These are phyloP conservation scores for Nautilus pompilius DNA, from an alignment of 1,140 invertebrate species.

Conservation along the genomic window DNA sequence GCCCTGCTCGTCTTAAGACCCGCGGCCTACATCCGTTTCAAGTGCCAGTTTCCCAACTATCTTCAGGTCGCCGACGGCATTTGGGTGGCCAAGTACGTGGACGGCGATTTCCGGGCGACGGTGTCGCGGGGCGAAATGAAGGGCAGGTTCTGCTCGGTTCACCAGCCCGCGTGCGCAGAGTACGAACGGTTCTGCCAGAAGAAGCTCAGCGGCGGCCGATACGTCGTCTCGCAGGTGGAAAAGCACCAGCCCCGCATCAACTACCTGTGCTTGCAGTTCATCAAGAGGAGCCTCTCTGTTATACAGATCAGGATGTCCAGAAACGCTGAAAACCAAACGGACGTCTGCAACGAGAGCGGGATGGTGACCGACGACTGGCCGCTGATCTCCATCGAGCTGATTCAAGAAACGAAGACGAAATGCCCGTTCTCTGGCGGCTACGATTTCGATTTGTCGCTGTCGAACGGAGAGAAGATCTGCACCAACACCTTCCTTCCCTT, in stretches of 20 bases:
- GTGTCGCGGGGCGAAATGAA: too few relatives aligned
- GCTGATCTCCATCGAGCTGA: constrained; percentile 26
- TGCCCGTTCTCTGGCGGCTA: constrained; percentile 1
- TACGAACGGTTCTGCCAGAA: too few relatives aligned
- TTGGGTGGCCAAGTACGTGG: too few relatives aligned
- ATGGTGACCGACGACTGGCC: constrained; percentile 19
- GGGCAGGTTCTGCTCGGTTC: too few relatives aligned
- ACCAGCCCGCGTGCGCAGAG: too few relatives aligned
- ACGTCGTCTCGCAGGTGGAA: too few relatives aligned
- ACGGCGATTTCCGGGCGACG: too few relatives aligned
- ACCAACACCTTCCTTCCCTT: neutral
- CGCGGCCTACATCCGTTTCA: too few relatives aligned
- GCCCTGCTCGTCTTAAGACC: too few relatives aligned
- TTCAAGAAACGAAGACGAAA: constrained; percentile 11
- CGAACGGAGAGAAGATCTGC: neutral
- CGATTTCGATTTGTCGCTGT: neutral
- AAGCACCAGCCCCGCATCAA: constrained; percentile 4
- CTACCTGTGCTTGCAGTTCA: constrained; percentile 35
- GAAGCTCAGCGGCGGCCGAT: too few relatives aligned
- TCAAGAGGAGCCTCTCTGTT: constrained; percentile 24
- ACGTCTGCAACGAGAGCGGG: constrained; percentile 11
- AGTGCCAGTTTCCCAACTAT: too few relatives aligned
- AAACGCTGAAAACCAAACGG: neutral
- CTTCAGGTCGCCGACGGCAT: too few relatives aligned
- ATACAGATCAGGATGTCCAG: constrained; percentile 29